Base-by-base conservation (phyloP, 1,140 invertebrate genomes). In the Drosophila orosa region DNA sequence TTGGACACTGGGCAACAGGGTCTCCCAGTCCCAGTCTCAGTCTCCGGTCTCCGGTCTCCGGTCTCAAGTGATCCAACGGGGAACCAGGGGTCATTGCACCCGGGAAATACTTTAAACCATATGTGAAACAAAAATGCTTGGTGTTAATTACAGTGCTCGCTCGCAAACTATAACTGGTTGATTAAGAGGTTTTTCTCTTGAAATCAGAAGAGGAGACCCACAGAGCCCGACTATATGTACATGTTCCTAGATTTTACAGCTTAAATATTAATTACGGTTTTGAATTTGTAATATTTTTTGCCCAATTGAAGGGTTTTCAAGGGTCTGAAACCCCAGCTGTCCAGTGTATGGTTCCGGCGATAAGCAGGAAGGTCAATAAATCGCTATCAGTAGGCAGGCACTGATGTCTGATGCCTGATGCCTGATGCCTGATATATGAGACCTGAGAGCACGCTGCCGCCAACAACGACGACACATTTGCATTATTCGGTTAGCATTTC, bases 331-430 rank as follows among this genome's bases (percentile, higher is more conserved):
- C n/a, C 44, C 44, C 8, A 24, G 55, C 54, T 60, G 74, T 3
- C 22, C 9, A 69, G 63, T 77, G 63, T 61, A 24, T 22, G 10
- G 39, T 52, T 54, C 13, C 31, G 27, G 58, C 73, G 83, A 89
- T 89, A 87, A 89, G 83, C 84, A 67, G 61, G 79, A 86, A 87
- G 83, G 83, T 87, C 83, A 89, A 87, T 87, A 89, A 86, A 87
- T 82, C 72, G 71, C 71, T 84, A 78, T 78, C 74, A 78, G 61
- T 61, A 40, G 29, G 29, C 31, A 39, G 50, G 31, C 29, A 52
- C 63, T 24, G 68, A 35, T 22, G 35, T 54, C 71, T 77, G 74
- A 82, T 82, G 74, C 56, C 75, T 77, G 74, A 82, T 82, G 74
- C 56, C 75, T 68, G 74, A 83, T 83, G 78, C 62, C 75, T 80